Percentiles rank a stretch among this genome's conserved stretches.
phyloP scores from a whole-genome alignment of 2,113 vertebrate species.

The Chelonoidis abingdonii region DNA sequence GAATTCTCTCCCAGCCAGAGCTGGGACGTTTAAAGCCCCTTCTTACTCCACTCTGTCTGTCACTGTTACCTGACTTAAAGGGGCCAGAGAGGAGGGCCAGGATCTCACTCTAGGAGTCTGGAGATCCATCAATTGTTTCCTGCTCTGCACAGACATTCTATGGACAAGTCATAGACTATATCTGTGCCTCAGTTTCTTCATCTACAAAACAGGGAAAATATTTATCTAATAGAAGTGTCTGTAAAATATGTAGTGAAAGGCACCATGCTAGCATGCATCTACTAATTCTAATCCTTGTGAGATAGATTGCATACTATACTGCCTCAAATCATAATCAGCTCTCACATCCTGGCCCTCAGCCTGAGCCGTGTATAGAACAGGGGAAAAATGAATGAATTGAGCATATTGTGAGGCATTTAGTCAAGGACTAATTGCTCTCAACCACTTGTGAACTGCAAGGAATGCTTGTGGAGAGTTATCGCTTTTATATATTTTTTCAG shows the following conservation, averaged over 20 bases:
- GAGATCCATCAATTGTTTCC: neutral
- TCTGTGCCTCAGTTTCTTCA: neutral
- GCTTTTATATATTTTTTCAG: neutral
- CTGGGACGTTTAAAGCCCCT: neutral
- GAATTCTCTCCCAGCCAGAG: neutral
- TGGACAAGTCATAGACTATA: neutral
- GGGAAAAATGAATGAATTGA: neutral
- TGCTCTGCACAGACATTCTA: neutral
- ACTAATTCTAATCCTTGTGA: neutral
- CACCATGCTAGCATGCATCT: neutral
- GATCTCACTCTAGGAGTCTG: neutral
- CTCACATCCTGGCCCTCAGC: rapidly evolving
- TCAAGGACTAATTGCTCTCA: neutral
- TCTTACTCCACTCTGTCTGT: neutral
- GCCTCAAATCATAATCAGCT: neutral
- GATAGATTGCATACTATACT: neutral
- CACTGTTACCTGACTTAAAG: neutral
- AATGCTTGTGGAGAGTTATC: slow-evolving; percentile 14
- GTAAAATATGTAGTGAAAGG: neutral
- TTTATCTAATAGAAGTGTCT: neutral
- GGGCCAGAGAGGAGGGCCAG: neutral
- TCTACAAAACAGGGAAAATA: neutral
- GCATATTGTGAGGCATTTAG: neutral
- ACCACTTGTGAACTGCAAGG: neutral
- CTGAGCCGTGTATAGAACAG: neutral